These are phyloP conservation scores for Bubalus kerabau DNA, from an alignment of 2,113 vertebrate genomes.

Conservation along the genomic window DNA sequence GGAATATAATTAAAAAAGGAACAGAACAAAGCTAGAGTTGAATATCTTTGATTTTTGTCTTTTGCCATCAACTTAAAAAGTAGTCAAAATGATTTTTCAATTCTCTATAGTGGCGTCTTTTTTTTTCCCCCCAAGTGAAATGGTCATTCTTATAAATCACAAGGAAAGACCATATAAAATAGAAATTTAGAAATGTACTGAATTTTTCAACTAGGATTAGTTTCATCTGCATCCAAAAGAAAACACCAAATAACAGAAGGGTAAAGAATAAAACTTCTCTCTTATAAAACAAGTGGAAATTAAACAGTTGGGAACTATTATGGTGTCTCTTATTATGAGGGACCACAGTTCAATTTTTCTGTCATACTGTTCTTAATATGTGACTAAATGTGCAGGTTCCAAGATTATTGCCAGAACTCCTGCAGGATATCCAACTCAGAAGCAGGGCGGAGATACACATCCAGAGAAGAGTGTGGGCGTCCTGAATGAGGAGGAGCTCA, in stretches of 20 bases:
- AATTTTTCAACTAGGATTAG: background rate
- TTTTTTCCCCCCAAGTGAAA: background rate
- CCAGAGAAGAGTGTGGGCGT: background rate
- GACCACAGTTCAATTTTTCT: background rate
- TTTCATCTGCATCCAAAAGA: background rate
- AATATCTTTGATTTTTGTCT: background rate
- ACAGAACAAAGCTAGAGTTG: background rate
- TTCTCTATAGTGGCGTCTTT: background rate
- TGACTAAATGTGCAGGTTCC: background rate
- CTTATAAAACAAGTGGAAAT: background rate
- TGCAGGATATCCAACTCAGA: background rate
- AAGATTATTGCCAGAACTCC: background rate
- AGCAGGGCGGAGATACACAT: background rate
- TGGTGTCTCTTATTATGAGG: background rate
- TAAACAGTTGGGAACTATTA: background rate
- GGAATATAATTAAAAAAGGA: background rate
- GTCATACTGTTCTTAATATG: background rate
- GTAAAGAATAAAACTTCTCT: background rate
- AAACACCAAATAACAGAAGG: background rate
- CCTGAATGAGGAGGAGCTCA: background rate
- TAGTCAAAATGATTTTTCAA: background rate
- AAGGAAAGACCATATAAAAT: background rate
- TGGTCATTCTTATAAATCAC: background rate
- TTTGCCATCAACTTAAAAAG: background rate
- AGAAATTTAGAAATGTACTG: background rate